These are phyloP conservation scores for Pheosia tremula DNA, from an alignment of 2,888 invertebrate species.

Conservation along the genomic window DNA sequence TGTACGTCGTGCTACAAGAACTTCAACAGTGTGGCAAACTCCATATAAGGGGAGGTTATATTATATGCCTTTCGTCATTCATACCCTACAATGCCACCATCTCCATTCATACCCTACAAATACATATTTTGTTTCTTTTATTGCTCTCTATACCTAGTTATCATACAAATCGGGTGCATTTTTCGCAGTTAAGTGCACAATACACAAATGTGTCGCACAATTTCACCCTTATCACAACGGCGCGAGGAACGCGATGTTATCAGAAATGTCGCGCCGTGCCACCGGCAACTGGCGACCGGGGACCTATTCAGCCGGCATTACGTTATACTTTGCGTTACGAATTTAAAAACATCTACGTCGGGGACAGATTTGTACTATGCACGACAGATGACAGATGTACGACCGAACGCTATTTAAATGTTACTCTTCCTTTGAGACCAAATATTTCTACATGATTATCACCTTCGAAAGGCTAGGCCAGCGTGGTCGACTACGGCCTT, in stretches of 20 bases:
- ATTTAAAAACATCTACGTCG: slow-evolving; percentile 48
- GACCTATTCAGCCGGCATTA: slow-evolving; percentile 64
- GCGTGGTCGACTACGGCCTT: no score
- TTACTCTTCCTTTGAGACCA: no score
- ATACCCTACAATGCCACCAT: neutral
- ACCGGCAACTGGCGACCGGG: slow-evolving; percentile 63
- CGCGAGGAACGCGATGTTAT: slow-evolving; percentile 53
- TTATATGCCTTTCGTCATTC: neutral
- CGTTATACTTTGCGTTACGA: slow-evolving; percentile 60
- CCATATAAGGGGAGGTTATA: no score
- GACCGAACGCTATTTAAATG: no score
- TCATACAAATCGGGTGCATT: slow-evolving; percentile 41
- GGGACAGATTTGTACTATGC: slow-evolving; percentile 5
- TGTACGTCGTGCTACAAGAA: no score
- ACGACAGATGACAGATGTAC: no score
- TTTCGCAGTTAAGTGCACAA: slow-evolving; percentile 22
- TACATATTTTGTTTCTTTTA: slow-evolving; percentile 2
- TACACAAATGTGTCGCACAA: slow-evolving; percentile 53
- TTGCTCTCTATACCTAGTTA: neutral
- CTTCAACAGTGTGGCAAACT: no score
- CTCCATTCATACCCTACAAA: neutral
- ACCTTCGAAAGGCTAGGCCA: no score
- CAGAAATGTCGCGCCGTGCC: slow-evolving; percentile 37
- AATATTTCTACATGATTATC: no score
- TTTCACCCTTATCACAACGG: slow-evolving; percentile 62